Evolutionary conservation across 2,888 invertebrate genomes (phyloP).

Genomic region (Limnephilus rhombicus): DNA sequence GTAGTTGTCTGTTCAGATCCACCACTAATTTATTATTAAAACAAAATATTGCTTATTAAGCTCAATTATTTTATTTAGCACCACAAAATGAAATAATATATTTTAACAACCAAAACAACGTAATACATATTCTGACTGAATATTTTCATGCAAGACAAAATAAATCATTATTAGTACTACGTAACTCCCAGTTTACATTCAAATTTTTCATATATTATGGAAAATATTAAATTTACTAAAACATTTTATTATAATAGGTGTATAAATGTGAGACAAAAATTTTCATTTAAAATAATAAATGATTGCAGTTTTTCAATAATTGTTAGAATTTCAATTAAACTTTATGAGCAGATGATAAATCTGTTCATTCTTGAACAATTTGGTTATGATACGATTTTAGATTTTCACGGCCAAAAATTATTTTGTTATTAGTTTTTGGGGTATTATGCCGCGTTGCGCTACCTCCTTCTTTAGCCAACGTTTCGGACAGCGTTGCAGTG

Average conservation of each 20-base stretch:
- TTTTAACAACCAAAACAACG: neutral
- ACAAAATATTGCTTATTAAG: neutral
- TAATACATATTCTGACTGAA: neutral
- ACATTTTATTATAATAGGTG: too few species aligned
- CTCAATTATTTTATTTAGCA: constrained; percentile 1
- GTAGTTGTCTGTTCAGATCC: neutral
- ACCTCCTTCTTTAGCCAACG: too few species aligned
- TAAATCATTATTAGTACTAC: neutral
- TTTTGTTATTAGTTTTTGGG: too few species aligned
- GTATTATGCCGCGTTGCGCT: too few species aligned
- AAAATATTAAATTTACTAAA: neutral
- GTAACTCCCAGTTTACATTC: neutral
- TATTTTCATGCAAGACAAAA: neutral
- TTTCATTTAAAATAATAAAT: neutral
- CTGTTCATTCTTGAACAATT: too few species aligned
- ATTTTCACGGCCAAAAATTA: too few species aligned
- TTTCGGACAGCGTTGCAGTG: too few species aligned
- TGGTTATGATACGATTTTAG: too few species aligned
- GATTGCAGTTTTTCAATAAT: neutral
- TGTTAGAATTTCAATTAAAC: neutral
- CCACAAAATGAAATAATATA: neutral
- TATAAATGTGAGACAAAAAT: neutral
- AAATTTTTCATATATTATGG: neutral
- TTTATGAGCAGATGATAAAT: neutral
- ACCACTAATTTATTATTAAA: neutral